Percentiles rank a stretch among this genome's conserved stretches.
Evolutionary conservation across 2,113 vertebrate species (phyloP).

Genomic region (Mirounga angustirostris): DNA sequence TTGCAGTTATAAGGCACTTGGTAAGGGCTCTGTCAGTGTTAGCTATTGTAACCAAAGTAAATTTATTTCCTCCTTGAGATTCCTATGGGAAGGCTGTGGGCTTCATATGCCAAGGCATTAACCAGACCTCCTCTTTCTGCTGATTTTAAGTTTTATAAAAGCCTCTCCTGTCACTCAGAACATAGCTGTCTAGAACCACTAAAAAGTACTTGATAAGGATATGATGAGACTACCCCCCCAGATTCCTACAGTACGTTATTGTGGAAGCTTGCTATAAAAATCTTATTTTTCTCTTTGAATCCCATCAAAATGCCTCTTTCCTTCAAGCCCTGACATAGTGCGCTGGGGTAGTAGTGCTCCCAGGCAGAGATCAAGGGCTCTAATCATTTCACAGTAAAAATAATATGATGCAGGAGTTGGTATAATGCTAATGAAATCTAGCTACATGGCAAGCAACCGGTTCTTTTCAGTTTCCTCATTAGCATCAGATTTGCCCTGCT

Average conservation of each 20-base stretch:
- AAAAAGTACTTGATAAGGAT: not conserved
- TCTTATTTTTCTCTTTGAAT: constrained; percentile 43
- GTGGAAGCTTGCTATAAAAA: not conserved
- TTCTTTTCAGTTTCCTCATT: constrained; percentile 59
- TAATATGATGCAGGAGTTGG: constrained; percentile 38
- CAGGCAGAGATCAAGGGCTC: constrained; percentile 31
- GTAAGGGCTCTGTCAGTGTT: not conserved
- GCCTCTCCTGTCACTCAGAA: not conserved
- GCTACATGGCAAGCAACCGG: constrained; percentile 28
- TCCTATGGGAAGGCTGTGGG: not conserved
- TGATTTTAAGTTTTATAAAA: not conserved
- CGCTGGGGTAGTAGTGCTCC: not conserved
- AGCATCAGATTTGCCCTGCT: constrained; percentile 49
- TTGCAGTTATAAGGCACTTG: not conserved
- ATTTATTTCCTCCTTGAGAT: constrained; percentile 26
- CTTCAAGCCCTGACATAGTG: not conserved
- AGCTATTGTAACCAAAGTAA: not conserved
- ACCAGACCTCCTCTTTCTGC: not conserved
- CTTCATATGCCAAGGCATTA: not conserved
- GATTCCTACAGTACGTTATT: not conserved
- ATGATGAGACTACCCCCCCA: not conserved
- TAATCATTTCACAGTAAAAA: constrained; percentile 68
- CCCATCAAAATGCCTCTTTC: constrained; percentile 21
- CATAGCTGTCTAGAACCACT: not conserved
- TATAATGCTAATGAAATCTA: constrained; percentile 64